A percentile compares a stretch with the other conserved stretches of the same genome.
Evolutionary conservation across 2,888 invertebrate genomes (phyloP).

Genomic region (Zaprionus lineosus): DNA sequence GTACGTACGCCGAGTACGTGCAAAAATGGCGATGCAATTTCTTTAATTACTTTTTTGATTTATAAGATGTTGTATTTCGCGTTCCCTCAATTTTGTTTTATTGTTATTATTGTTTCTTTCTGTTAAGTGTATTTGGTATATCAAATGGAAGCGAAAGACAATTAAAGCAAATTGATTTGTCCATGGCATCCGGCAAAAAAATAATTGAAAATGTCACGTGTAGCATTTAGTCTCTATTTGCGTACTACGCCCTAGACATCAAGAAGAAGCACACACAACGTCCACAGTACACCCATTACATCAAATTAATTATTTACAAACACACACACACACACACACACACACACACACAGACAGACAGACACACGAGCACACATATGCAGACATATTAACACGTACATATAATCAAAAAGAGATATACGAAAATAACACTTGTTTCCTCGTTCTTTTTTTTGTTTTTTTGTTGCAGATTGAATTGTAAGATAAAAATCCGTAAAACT

Average conservation of each 20-base stretch:
- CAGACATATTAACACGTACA: too few relatives aligned
- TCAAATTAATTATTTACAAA: not conserved
- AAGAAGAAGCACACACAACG: conserved; percentile 4
- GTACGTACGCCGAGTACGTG: conserved; percentile 43
- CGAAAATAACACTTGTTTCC: too few relatives aligned
- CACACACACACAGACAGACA: too few relatives aligned
- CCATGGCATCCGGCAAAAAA: conserved; percentile 35
- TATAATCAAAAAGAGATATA: too few relatives aligned
- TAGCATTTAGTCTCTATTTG: not conserved
- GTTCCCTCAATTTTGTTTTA: conserved; percentile 34
- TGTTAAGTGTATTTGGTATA: conserved; percentile 37
- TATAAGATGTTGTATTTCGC: too few relatives aligned
- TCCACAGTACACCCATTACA: not conserved
- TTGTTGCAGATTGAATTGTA: not conserved
- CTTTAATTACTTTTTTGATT: conserved; percentile 8
- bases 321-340: too few relatives aligned
- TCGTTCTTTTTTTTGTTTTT: too few relatives aligned
- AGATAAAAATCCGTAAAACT: conserved; percentile 52
- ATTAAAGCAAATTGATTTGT: conserved; percentile 63
- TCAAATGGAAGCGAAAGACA: conserved; percentile 41
- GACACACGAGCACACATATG: not conserved
- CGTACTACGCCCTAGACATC: not conserved
- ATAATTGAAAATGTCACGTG: conserved; percentile 49
- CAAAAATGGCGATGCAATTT: conserved; percentile 33
- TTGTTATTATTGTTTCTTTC: conserved; percentile 17